A percentile compares a stretch with the other conserved stretches of the same genome.
Conservation (phyloP, 2,888 invertebrate species). For the Schrankia costaestrigalis region DNA sequence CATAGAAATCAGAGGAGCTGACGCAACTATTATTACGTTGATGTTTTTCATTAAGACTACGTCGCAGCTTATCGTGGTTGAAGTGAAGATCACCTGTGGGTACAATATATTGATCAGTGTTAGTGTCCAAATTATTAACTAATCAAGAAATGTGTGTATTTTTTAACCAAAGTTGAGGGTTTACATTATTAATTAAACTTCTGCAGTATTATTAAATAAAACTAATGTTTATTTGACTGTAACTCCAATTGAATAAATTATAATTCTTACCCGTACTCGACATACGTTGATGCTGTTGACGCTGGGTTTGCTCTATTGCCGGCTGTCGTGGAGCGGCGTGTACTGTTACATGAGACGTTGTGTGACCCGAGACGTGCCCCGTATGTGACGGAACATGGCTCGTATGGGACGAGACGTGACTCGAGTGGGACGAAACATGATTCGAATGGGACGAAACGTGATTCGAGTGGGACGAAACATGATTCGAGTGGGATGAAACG, state of each 20-base stretch:
- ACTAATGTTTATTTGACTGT: too few relatives aligned
- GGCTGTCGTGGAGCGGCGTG: conserved; percentile 43
- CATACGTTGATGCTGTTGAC: conserved; percentile 70
- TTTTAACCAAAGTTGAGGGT: too few relatives aligned
- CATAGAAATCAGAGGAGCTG: conserved; percentile 77
- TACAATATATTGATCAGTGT: not conserved
- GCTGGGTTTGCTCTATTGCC: conserved; percentile 33
- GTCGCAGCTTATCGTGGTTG: conserved; percentile 69
- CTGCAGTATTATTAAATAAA: too few relatives aligned
- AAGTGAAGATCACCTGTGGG: conserved; percentile 70
- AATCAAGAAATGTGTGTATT: too few relatives aligned
- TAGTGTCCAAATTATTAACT: too few relatives aligned
- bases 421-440: conserved; percentile 1
- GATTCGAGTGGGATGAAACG: conserved; percentile 1
- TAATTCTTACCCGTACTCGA: conserved; percentile 60
- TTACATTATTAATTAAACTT: too few relatives aligned
- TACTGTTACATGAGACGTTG: conserved; percentile 4
- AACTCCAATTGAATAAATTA: not conserved
- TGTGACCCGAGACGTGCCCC: conserved; percentile 1
- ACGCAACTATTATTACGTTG: conserved; percentile 78
- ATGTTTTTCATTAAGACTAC: conserved; percentile 76
- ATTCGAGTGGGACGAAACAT: not conserved
- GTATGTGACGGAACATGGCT: conserved; percentile 15
- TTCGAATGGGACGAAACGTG: conserved; percentile 1
- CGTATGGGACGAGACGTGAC: conserved; percentile 12